These are phyloP conservation scores for Tenthredo scrophulariae DNA, from an alignment of 2,888 invertebrate genomes.

Conservation along the genomic window DNA sequence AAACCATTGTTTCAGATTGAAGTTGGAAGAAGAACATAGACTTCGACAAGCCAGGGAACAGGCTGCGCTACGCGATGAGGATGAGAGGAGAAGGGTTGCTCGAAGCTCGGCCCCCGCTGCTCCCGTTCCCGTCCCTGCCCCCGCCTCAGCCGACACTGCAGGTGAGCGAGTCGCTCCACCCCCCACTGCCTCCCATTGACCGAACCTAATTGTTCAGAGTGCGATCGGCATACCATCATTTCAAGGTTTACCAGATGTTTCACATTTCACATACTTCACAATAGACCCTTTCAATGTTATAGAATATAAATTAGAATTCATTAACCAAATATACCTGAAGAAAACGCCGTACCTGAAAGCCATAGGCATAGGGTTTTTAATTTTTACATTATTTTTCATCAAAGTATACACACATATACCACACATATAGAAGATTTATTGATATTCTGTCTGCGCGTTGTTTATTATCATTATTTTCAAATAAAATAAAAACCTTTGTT, in stretches of 20 bases:
- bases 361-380: constrained; percentile 14
- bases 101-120: constrained; percentile 73
- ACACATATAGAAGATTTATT: not conserved
- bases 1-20: constrained; percentile 79
- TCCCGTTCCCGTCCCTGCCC: constrained; percentile 74
- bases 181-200: constrained; percentile 77
- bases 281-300: constrained; percentile 39
- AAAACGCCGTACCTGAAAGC: constrained; percentile 30
- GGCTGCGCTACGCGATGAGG: constrained; percentile 81
- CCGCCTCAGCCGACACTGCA: constrained; percentile 77
- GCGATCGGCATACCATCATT: constrained; percentile 59
- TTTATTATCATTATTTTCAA: not conserved
- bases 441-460: not conserved
- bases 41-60: constrained; percentile 82
- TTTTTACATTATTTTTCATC: constrained; percentile 23
- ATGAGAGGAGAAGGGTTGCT: constrained; percentile 78
- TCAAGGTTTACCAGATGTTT: constrained; percentile 54
- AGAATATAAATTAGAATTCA: constrained; percentile 37
- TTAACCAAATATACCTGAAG: constrained; percentile 24
- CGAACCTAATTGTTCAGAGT: constrained; percentile 60
- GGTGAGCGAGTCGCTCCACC: constrained; percentile 78
- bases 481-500: not conserved
- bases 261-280: constrained; percentile 42
- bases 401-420: not conserved
- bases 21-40: constrained; percentile 86